These are phyloP conservation scores for Pomacea canaliculata DNA, from an alignment of 2,888 invertebrate genomes.

Conservation along the genomic window DNA sequence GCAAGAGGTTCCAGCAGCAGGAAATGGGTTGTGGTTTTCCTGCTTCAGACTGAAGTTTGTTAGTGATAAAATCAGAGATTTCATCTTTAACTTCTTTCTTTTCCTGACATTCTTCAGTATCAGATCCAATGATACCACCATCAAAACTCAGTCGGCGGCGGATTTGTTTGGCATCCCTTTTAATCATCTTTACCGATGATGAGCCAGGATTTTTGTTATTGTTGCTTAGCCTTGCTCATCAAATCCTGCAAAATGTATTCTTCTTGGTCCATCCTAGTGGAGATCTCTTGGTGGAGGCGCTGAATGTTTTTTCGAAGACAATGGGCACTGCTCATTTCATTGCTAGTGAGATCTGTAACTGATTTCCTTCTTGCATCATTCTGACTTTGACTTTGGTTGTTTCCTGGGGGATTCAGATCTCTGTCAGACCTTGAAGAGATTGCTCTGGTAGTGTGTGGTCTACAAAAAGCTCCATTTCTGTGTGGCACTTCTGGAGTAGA, in stretches of 20 bases:
- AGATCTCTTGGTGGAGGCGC: conserved; percentile 19
- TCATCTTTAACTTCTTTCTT: too few relatives aligned
- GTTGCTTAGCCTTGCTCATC: conserved; percentile 10
- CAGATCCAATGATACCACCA: not conserved
- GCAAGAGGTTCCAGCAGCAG: too few relatives aligned
- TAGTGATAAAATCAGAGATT: too few relatives aligned
- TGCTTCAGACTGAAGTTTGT: too few relatives aligned
- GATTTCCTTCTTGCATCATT: not conserved
- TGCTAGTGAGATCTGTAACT: not conserved
- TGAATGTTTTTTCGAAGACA: conserved; percentile 15
- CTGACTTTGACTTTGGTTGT: too few relatives aligned
- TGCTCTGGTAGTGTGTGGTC: too few relatives aligned
- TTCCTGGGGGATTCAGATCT: too few relatives aligned
- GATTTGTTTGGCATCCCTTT: not conserved
- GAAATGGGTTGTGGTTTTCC: too few relatives aligned
- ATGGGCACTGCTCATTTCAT: not conserved
- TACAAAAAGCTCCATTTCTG: too few relatives aligned
- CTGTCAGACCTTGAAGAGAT: too few relatives aligned
- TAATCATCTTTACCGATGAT: not conserved
- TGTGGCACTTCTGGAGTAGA: too few relatives aligned
- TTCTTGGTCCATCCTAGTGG: conserved; percentile 12
- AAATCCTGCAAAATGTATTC: conserved; percentile 19
- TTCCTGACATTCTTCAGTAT: not conserved
- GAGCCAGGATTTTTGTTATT: not conserved
- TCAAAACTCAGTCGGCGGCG: conserved; percentile 13